Conservation (phyloP, 53 echinoderm and acorn worm species). For the Zoroaster sp. region DNA sequence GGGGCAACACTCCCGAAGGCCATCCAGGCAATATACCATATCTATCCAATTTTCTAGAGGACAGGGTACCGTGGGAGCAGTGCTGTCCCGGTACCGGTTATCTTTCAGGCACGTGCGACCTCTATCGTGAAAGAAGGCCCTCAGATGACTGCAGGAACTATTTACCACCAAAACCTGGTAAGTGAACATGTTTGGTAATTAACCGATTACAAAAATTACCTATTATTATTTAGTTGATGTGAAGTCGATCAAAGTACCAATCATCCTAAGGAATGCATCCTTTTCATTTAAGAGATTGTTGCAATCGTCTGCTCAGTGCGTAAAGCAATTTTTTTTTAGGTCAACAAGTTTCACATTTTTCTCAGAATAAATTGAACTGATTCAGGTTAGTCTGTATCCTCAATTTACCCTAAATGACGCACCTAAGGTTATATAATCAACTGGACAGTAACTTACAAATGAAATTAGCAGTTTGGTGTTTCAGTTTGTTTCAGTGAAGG, state of each 20-base stretch:
- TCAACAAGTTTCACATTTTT: too few relatives aligned
- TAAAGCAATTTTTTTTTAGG: too few relatives aligned
- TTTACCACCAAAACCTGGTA: constrained; percentile 75
- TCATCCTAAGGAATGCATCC: too few relatives aligned
- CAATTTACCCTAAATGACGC: too few relatives aligned
- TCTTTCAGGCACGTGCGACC: constrained; percentile 38
- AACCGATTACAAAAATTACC: background rate
- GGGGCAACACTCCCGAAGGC: constrained; percentile 64
- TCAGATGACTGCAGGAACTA: constrained; percentile 78
- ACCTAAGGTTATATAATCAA: too few relatives aligned
- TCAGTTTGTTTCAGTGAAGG: too few relatives aligned
- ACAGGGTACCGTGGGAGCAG: constrained; percentile 91
- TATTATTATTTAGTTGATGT: background rate
- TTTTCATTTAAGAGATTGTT: background rate
- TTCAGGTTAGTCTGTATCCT: too few relatives aligned
- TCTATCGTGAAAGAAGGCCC: constrained; percentile 64
- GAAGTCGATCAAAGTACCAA: too few relatives aligned
- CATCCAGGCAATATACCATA: constrained; percentile 74
- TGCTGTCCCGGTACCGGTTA: constrained; percentile 72
- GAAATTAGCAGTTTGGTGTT: too few relatives aligned
- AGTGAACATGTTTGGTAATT: background rate
- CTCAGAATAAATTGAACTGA: too few relatives aligned
- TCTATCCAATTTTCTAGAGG: constrained; percentile 79
- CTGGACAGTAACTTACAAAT: too few relatives aligned
- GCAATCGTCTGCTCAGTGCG: background rate